phyloP scores from a whole-genome alignment of 2,113 vertebrate species.

The Rhinichthys klamathensis region DNA sequence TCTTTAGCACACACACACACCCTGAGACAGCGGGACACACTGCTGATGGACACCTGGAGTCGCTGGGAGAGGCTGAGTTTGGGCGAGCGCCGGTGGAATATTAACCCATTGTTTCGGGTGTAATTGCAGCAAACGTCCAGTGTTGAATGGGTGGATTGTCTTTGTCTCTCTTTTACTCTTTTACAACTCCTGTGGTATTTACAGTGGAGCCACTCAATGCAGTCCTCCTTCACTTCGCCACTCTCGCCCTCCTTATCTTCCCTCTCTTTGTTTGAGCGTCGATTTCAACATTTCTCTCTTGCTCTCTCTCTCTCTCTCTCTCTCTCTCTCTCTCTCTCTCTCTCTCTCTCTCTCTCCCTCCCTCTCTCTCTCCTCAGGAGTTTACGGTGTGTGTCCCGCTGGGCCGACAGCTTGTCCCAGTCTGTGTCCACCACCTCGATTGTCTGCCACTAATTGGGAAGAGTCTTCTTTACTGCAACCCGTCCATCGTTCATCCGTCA shows the following conservation, averaged over 20 bases:
- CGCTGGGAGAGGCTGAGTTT: no score
- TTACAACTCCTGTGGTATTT: slow-evolving; percentile 64
- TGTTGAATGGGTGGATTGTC: slow-evolving; percentile 33
- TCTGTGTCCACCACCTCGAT: slow-evolving; percentile 62
- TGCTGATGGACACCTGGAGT: no score
- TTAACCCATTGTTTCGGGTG: slow-evolving; percentile 23
- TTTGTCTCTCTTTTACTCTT: slow-evolving; percentile 49
- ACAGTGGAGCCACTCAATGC: slow-evolving; percentile 64
- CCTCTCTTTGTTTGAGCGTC: slow-evolving; percentile 17
- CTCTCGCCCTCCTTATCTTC: slow-evolving; percentile 53
- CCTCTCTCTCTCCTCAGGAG: not conserved
- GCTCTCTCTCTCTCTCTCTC: slow-evolving; percentile 23
- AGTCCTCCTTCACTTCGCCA: slow-evolving; percentile 41
- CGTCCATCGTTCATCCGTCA: slow-evolving; percentile 43
- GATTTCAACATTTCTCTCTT: slow-evolving; percentile 29
- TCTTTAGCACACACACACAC: no score
- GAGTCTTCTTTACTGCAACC: slow-evolving; percentile 61
- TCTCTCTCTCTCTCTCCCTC: slow-evolving; percentile 17
- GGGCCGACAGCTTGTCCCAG: slow-evolving; percentile 63
- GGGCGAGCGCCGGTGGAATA: no score
- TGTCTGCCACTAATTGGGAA: slow-evolving; percentile 64
- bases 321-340: slow-evolving; percentile 1
- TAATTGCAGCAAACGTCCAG: slow-evolving; percentile 44
- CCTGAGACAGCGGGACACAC: no score
- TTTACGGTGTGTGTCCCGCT: slow-evolving; percentile 49